Percentiles rank a stretch among this genome's conserved stretches.
Conservation (phyloP, 2,797 vertebrate species). For the Balearica regulorum region DNA sequence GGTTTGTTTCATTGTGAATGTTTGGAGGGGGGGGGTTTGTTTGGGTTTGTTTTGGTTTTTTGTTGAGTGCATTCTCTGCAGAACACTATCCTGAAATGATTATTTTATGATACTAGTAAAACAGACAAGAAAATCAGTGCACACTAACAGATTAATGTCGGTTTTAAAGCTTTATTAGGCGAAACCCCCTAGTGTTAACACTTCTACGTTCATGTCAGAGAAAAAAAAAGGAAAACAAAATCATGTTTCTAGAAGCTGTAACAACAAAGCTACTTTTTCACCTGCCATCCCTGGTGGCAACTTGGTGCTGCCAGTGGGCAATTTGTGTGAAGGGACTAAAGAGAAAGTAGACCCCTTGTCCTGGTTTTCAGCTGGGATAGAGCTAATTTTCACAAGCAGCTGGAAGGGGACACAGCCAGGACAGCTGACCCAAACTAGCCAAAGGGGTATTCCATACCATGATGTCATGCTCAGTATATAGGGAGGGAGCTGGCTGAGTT, state of each 20-base stretch:
- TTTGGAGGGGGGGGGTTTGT: accelerated
- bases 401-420: no score
- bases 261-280: not conserved
- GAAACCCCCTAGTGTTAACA: not conserved
- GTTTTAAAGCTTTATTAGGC: not conserved
- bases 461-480: no score
- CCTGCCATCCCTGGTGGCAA: not conserved
- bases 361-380: no score
- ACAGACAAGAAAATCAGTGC: not conserved
- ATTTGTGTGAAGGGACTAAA: not conserved
- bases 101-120: not conserved
- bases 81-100: not conserved
- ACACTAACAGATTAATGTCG: not conserved
- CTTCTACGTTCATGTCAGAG: not conserved
- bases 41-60: not conserved
- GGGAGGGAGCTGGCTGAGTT: no score
- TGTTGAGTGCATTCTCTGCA: not conserved
- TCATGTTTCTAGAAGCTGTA: not conserved
- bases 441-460: no score
- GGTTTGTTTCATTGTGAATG: not conserved
- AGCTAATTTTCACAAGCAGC: no score
- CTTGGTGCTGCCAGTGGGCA: not conserved
- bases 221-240: not conserved
- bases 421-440: no score
- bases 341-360: constrained; percentile 41